phyloP scores from a whole-genome alignment of 92 coral and sea anemone genomes.

The Actinostola sp. region DNA sequence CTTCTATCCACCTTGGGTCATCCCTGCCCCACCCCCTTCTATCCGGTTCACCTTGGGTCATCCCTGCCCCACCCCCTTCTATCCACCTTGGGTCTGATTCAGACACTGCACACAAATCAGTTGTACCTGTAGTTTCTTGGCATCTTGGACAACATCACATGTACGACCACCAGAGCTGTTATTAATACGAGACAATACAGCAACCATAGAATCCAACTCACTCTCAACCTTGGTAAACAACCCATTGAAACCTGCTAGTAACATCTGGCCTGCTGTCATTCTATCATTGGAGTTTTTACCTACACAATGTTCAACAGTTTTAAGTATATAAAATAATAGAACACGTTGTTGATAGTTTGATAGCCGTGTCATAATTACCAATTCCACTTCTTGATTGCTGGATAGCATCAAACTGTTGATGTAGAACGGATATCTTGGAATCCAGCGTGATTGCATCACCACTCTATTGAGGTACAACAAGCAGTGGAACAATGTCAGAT shows the following conservation, averaged over 20 bases:
- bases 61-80: too few species aligned
- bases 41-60: too few species aligned
- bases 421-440: conserved; percentile 21
- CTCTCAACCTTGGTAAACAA: conserved; percentile 94
- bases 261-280: conserved; percentile 99
- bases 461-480: conserved; percentile 6
- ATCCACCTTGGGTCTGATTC: too few species aligned
- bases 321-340: too few species aligned
- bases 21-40: too few species aligned
- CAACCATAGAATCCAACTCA: conserved; percentile 77
- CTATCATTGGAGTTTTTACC: conserved; percentile 51
- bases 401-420: conserved; percentile 32
- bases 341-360: background rate
- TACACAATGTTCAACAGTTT: too few species aligned
- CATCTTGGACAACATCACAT: conserved; percentile 76
- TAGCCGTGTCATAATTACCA: conserved; percentile 4
- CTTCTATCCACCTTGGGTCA: too few species aligned
- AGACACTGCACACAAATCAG: too few species aligned
- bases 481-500: too few species aligned
- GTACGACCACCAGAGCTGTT: conserved; percentile 40
- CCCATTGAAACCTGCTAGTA: conserved; percentile 95
- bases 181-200: conserved; percentile 60
- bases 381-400: conserved; percentile 33
- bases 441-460: conserved; percentile 18
- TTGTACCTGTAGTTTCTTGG: conserved; percentile 76